phyloP scores from a whole-genome alignment of 2,797 vertebrate species.

The Poecilia velifera region DNA sequence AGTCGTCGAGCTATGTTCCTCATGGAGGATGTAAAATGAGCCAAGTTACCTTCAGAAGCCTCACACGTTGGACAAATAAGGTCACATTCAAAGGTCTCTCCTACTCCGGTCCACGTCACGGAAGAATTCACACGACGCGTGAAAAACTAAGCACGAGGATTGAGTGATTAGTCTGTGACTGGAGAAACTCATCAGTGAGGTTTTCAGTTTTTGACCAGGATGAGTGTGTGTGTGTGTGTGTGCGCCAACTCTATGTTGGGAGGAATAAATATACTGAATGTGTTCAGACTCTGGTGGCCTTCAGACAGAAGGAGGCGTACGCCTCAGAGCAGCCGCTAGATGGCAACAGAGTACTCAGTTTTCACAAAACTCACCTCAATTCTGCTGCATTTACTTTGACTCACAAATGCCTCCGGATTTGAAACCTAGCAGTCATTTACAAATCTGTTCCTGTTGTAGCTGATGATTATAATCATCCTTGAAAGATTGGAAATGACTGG shows the following conservation, averaged over 20 bases:
- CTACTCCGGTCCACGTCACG: conserved; percentile 37
- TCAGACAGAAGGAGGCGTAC: not conserved
- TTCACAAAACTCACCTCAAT: conserved; percentile 22
- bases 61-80: conserved; percentile 71
- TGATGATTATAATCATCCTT: not conserved
- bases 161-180: conserved; percentile 12
- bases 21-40: conserved; percentile 78
- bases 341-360: conserved; percentile 48
- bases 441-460: conserved; percentile 2
- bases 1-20: conserved; percentile 71
- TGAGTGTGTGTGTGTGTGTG: not conserved
- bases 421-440: not conserved
- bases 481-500: conserved; percentile 18
- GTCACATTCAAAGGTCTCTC: conserved; percentile 62
- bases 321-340: conserved; percentile 61
- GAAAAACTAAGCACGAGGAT: conserved; percentile 18
- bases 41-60: conserved; percentile 79
- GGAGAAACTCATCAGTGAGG: conserved; percentile 2
- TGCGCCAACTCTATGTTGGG: not conserved
- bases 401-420: conserved; percentile 22
- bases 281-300: not conserved
- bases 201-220: conserved; percentile 5
- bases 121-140: conserved; percentile 37
- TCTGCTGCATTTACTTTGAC: conserved; percentile 26
- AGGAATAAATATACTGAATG: conserved; percentile 12